These are phyloP conservation scores for Apomyelois bistriatella DNA, from an alignment of 2,888 invertebrate genomes.

Conservation along the genomic window DNA sequence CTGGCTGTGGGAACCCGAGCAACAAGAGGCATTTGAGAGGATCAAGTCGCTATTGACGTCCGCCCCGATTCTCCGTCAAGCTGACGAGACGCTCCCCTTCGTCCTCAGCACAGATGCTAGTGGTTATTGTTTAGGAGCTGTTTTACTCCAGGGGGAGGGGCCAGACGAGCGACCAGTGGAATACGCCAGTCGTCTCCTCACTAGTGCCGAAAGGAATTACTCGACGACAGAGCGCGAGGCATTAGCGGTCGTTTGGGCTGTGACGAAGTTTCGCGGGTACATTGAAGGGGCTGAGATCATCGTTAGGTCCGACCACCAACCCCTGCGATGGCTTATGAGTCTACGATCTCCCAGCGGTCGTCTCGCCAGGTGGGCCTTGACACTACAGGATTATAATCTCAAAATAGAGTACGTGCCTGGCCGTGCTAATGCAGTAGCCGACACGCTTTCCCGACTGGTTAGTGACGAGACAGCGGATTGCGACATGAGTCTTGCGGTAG, in stretches of 20 bases:
- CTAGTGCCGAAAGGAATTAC: not conserved
- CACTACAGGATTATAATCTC: not conserved
- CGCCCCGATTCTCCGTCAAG: not conserved
- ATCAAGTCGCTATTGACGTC: not conserved
- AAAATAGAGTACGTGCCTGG: not conserved
- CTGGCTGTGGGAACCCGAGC: not conserved
- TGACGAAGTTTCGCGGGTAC: not conserved
- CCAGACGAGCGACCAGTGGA: not conserved
- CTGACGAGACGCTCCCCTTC: not conserved
- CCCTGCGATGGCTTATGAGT: not conserved
- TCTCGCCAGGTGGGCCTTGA: not conserved
- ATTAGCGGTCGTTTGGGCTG: not conserved
- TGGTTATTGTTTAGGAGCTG: not conserved
- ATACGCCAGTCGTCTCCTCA: not conserved
- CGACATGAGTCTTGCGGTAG: conserved; percentile 29
- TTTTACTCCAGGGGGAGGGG: not conserved
- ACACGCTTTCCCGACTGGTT: not conserved
- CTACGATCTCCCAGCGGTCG: not conserved
- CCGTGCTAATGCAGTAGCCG: not conserved
- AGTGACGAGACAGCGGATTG: not conserved
- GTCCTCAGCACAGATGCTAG: not conserved
- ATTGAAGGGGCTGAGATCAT: not conserved
- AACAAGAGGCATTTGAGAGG: not conserved
- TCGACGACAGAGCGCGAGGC: not conserved
- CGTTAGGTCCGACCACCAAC: not conserved